Base-by-base conservation (phyloP, 2,888 invertebrate genomes). In the Plagodis dolabraria region DNA sequence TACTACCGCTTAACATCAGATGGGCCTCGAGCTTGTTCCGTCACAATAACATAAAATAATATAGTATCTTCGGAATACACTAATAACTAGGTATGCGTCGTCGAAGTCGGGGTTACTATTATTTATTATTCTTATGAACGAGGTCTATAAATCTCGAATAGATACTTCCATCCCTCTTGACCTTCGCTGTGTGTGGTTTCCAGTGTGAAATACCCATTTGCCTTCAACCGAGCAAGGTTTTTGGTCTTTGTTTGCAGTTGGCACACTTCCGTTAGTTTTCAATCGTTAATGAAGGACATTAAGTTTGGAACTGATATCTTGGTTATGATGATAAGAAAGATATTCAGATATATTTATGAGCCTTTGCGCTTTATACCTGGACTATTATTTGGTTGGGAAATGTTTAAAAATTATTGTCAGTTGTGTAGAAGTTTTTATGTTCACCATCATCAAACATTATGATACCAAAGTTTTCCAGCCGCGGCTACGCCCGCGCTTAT, bases 221-320 rank as follows among this genome's bases (percentile, higher is more conserved):
- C n/a, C 59, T 53, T 59, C 42, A 59, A 53, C 59, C 53, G 40
- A 53, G 34, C 34, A 22, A 22, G 22, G 22, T 22, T 22, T 22
- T 22, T 22, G 38, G 38, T 33, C 38, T 36, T 52, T 44, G 22
- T 36, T 52, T 33, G 33, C 5, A n/a, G n/a, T 33, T 8, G 22
- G 33, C n/a, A 45, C 5, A 8, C 11, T 11, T 52, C 33, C 45
- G 36, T 45, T 45, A 52, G 36, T 44, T 34, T 33, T 42, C 7
- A 49, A 49, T 5, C 22, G 36, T 11, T 52, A 45, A 45, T 44
- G 22, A 8, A 43, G 45, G 45, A 52, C 52, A 52, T 52, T 45
- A 45, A 47, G 33, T 42, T 10, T 7, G 43, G 22, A 22, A 22
- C 1, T 22, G 4, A 22, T 22, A 22, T 4, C 22, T 42, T 42